Evolutionary conservation across 2,113 vertebrate species (phyloP), one percentile per base, ranked within the genome.

Genomic region (Paramisgurnus dabryanus): DNA sequence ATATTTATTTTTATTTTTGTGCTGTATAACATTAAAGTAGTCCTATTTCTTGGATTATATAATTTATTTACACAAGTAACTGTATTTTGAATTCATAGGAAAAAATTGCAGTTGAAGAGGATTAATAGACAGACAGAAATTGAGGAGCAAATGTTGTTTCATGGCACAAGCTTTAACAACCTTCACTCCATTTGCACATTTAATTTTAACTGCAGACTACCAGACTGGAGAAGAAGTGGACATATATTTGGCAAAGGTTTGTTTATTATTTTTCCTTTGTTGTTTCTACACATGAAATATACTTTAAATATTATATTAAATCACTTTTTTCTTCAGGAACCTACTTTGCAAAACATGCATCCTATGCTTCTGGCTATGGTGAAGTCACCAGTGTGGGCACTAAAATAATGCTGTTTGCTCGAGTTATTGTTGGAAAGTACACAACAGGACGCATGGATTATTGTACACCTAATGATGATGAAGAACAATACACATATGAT

Each of bases 171-270:
- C 64, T 83, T 79, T 11, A 88, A 84, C 76, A 96, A 95, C 84
- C 89, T 95, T 41, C 90, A 94, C 81, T 91, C 88, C n/a, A 97
- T 97, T 86, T 97, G 94, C 86, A 94, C 93, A 81, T 94, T 95
- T 85, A 97, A 97, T 83, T 97, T 97, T 86, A 95, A 96, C 78
- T 92, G 94, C 89, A 89, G 93, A 76, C 90, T 96, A 86, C 89
- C 93, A 67, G 91, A 80, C 3, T 7, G 15, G 15, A 66, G 91
- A n/a, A 82, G 90, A 61, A 84, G 91, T 27, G 94, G 84, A 53
- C 64, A 91, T 41, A 0, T 84, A 0, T 93, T 72, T 80, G 95
- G 95, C 76, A 95, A 95, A 93, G 95, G 96, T 95, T 87, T 86
- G 79, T 7, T 7, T 50, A 55, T 76, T 34, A 49, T n/a, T n/a